A percentile compares a stretch with the other conserved stretches of the same genome.
Conservation (phyloP, 2,797 vertebrate species). For the Neosilurus mollespiculum region DNA sequence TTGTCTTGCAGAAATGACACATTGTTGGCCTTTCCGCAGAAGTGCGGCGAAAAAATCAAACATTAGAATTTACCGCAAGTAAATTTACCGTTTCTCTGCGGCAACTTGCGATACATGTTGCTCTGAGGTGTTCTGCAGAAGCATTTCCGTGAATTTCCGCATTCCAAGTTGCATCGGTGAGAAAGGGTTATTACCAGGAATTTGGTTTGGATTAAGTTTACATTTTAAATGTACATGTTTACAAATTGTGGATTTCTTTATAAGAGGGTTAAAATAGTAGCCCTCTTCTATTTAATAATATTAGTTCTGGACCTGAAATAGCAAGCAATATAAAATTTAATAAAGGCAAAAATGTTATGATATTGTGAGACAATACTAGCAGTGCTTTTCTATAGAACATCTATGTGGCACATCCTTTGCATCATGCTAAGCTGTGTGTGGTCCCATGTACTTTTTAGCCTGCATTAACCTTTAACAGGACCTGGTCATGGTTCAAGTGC, state of each 20-base stretch:
- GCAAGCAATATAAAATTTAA: neutral
- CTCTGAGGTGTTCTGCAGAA: too few species aligned
- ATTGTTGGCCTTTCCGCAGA: too few species aligned
- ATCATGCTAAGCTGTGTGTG: slow-evolving; percentile 18
- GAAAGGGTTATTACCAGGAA: too few species aligned
- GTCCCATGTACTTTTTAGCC: slow-evolving; percentile 35
- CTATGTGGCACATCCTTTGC: neutral
- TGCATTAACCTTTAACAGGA: slow-evolving; percentile 45
- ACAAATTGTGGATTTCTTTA: neutral
- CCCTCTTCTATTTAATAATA: neutral
- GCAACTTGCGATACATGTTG: too few species aligned
- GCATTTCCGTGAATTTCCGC: too few species aligned
- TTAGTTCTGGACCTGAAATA: neutral
- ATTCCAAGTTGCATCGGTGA: too few species aligned
- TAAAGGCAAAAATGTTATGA: neutral
- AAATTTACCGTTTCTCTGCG: too few species aligned
- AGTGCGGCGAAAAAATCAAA: too few species aligned
- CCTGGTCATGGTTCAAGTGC: slow-evolving; percentile 44
- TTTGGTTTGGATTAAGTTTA: neutral
- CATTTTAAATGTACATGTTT: neutral
- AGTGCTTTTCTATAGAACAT: neutral
- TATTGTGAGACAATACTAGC: neutral
- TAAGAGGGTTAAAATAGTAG: neutral
- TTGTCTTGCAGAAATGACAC: too few species aligned
- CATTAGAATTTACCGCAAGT: too few species aligned